These are phyloP conservation scores for Formica selysi DNA, from an alignment of 1,140 invertebrate genomes.

Conservation along the genomic window DNA sequence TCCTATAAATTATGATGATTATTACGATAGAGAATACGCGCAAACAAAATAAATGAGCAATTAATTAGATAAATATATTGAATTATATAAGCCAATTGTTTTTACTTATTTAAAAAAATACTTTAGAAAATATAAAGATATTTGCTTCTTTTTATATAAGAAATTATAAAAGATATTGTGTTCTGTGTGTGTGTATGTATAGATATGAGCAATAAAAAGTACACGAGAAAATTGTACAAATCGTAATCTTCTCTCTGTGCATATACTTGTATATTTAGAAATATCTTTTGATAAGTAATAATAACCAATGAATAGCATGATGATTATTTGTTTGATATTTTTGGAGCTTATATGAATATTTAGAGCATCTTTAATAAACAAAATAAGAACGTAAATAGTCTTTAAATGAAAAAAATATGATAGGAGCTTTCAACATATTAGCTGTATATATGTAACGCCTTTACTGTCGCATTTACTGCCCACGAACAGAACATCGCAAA, in stretches of 20 bases:
- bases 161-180: neutral
- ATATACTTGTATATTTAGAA: neutral
- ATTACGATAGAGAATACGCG: constrained; percentile 4
- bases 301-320: too few species aligned
- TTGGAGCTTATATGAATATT: neutral
- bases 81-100: neutral
- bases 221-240: neutral
- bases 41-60: constrained; percentile 28
- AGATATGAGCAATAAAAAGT: neutral
- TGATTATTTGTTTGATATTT: neutral
- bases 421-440: constrained; percentile 1
- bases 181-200: neutral
- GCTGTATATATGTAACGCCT: neutral
- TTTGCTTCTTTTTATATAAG: neutral
- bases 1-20: constrained; percentile 3
- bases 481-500: constrained; percentile 48
- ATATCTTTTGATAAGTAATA: neutral
- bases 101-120: constrained; percentile 10
- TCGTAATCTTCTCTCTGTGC: neutral
- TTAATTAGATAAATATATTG: constrained; percentile 18
- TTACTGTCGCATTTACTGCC: constrained; percentile 33
- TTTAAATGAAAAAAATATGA: neutral
- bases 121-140: neutral
- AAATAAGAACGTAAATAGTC: neutral
- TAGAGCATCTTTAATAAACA: neutral